Evolutionary conservation across 2,113 vertebrate genomes (phyloP), one percentile per base, ranked within the genome.

Genomic region (Rallus limicola): DNA sequence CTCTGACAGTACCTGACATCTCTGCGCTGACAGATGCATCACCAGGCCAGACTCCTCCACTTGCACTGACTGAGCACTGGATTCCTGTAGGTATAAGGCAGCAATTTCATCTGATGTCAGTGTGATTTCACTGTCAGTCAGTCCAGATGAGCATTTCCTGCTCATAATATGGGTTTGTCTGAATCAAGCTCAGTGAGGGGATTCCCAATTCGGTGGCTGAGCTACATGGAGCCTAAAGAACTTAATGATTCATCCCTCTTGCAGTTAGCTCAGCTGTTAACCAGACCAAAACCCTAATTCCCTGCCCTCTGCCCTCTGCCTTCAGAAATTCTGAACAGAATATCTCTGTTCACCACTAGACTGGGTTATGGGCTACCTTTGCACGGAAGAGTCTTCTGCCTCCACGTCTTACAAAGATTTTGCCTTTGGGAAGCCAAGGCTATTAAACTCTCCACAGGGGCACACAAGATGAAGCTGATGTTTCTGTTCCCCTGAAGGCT

Each of bases 1-100:
- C 38, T 82, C 17, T 1, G 5, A 11, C 14, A 14, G 46, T 6
- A 2, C 11, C 46, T 13, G 42, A 4, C 28, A 29, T 36, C 50
- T 29, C 70, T 55, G 36, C 0, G 0, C 56, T 16, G 8, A 34
- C 0, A 12, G 5, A 15, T 17, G 38, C 50, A 60, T 50, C 82
- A 55, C 26, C 29, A 58, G 24, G 4, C 56, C 63, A 5, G 29
- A 58, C 36, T 83, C 42, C 46, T 50, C 40, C 55, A 7, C 71
- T 31, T 76, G 59, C 38, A 28, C 48, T 26, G 29, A 14, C 28
- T 50, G 0, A 2, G 0, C 48, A 75, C 69, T 24, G 34, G 26
- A 52, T 75, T 85, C 71, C 44, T 74, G 1, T 9, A 3, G 6
- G 5, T 20, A 9, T 6, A n/a, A 83, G 42, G 68, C 55, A 59